A percentile compares a stretch with the other conserved stretches of the same genome.
Evolutionary conservation across 2,113 vertebrate species (phyloP).

Genomic region (Salvelinus alpinus): DNA sequence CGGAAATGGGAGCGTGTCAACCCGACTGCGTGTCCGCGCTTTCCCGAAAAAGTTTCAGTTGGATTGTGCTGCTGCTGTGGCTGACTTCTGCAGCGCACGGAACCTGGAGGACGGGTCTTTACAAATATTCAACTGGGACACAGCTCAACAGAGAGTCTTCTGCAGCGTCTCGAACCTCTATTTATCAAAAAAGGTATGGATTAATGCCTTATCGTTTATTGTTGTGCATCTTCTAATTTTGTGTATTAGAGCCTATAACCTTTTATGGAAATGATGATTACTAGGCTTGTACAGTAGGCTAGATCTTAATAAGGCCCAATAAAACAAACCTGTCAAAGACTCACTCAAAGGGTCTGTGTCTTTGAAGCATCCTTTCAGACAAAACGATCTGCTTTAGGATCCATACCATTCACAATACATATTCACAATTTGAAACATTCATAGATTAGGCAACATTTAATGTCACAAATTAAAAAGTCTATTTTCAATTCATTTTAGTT

Average conservation of each 20-base stretch:
- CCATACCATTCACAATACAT: too few relatives aligned
- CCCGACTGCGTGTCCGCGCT: slow-evolving; percentile 56
- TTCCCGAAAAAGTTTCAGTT: slow-evolving; percentile 58
- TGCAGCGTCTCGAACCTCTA: slow-evolving; percentile 54
- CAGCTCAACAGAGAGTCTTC: slow-evolving; percentile 60
- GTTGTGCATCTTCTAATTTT: background rate
- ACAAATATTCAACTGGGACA: slow-evolving; percentile 65
- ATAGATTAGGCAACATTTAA: background rate
- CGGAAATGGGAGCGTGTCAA: slow-evolving; percentile 65
- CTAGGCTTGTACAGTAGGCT: too few relatives aligned
- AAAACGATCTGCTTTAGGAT: too few relatives aligned
- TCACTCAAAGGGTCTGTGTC: background rate
- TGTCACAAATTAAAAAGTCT: background rate
- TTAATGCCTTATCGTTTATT: background rate
- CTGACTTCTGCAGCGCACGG: slow-evolving; percentile 56
- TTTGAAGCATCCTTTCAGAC: background rate
- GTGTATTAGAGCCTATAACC: background rate
- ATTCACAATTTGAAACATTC: background rate
- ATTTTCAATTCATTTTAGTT: background rate
- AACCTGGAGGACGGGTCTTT: slow-evolving; percentile 77
- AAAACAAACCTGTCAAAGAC: background rate
- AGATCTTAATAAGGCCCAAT: too few relatives aligned
- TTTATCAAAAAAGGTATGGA: slow-evolving; percentile 72
- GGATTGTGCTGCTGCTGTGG: slow-evolving; percentile 64
- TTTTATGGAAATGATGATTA: background rate